Evolutionary conservation across 2,113 vertebrate genomes (phyloP), one percentile per base, ranked within the genome.

Genomic region (Sula dactylatra): DNA sequence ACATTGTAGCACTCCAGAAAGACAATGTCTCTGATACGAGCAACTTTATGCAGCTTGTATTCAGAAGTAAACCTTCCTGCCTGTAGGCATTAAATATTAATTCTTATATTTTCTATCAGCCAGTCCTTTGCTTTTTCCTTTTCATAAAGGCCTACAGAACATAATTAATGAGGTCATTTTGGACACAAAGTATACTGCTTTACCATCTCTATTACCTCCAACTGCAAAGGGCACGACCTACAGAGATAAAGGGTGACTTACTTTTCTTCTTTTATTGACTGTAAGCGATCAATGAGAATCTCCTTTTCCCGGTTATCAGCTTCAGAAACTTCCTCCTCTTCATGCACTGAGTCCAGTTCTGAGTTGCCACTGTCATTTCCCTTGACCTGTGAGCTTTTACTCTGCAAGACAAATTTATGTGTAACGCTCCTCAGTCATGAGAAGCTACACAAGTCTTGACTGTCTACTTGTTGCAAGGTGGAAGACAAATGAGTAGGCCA

Each of bases 201-300:
- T 81, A 24, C 26, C 38, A 17, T 12, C 71, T 66, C 27, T 34
- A 14, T 6, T 44, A 31, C 31, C 56, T 89, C 36, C 66, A 55
- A 5, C 55, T 20, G 61, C 78, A 90, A 50, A 49, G 40, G 65
- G 45, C 29, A 31, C 2, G 16, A 36, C 47, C 50, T 40, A 22
- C 34, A 38, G 59, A 67, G 42, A 19, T 17, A 27, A 49, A 81
- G 18, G 13, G 27, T 9, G 22, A 98, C 98, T 98, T 97, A 99
- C 99, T 99, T 99, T 77, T 99, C 99, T 95, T 99, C 99, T 93
- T 99, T 99, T 97, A 99, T 99, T 31, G 99, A 99, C 97, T 99
- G 99, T 86, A 99, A 99, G 38, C 98, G 98, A 52, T 99, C 99
- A 1, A 99, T 97, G 96, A 99, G 98, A 76, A 98, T 99, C 95